phyloP scores from a whole-genome alignment of 2,797 vertebrate species.

The Iguana delicatissima region DNA sequence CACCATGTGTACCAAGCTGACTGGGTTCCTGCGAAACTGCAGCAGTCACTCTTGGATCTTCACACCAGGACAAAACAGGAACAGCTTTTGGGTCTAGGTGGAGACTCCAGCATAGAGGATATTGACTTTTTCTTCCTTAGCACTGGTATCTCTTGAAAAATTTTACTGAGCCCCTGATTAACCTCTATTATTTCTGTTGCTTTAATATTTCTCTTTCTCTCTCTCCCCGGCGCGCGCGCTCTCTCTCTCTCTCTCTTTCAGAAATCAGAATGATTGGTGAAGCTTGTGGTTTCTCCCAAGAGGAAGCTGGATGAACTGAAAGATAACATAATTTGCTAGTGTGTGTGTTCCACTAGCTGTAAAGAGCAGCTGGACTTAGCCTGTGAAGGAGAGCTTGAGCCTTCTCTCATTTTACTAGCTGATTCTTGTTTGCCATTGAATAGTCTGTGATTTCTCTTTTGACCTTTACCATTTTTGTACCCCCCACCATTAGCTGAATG shows the following conservation, averaged over 20 bases:
- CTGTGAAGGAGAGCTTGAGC: not conserved
- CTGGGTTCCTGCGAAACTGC: not conserved
- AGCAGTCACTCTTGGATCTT: not conserved
- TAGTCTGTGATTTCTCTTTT: not conserved
- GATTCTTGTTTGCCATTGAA: not conserved
- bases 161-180: not conserved
- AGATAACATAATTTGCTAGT: not conserved
- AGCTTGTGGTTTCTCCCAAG: not conserved
- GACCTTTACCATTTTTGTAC: not conserved
- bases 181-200: not conserved
- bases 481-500: not conserved
- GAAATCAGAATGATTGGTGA: not conserved
- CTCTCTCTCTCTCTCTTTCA: not conserved
- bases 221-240: too few relatives aligned
- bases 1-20: slow-evolving; percentile 74
- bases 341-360: not conserved
- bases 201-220: not conserved
- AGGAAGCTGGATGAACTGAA: not conserved
- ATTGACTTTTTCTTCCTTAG: not conserved
- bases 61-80: not conserved
- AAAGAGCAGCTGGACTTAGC: not conserved
- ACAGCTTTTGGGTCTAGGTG: not conserved
- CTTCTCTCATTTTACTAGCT: not conserved
- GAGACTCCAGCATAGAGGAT: not conserved
- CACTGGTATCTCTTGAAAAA: not conserved